phyloP scores from a whole-genome alignment of 2,888 invertebrate species.

The Agrochola macilenta region DNA sequence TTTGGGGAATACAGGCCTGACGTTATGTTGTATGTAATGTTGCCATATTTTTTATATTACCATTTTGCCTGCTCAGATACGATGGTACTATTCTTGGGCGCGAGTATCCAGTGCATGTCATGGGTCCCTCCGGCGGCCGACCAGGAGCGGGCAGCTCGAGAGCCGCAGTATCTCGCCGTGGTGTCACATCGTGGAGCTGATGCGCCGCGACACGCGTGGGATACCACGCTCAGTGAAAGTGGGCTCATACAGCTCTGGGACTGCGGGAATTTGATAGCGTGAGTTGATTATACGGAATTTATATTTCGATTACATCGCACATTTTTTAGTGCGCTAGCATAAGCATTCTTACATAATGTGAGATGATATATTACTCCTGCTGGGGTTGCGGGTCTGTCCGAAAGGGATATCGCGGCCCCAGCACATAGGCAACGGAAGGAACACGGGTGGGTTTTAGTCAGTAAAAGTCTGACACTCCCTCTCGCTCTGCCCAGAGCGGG shows the following conservation, averaged over 20 bases:
- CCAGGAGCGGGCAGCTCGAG: conserved; percentile 51
- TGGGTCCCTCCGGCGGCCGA: conserved; percentile 84
- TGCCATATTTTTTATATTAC: background rate
- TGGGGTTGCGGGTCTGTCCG: too few species aligned
- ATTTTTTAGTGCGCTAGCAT: background rate
- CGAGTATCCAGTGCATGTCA: conserved; percentile 89
- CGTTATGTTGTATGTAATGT: background rate
- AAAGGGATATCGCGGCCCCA: too few species aligned
- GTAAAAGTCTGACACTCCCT: too few species aligned
- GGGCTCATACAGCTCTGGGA: conserved; percentile 94
- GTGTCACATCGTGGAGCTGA: conserved; percentile 89
- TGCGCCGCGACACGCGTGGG: conserved; percentile 81
- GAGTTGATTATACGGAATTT: conserved; percentile 51
- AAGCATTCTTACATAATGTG: background rate
- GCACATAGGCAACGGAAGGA: too few species aligned
- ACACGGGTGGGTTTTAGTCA: too few species aligned
- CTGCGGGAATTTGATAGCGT: conserved; percentile 86
- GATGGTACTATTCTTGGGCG: conserved; percentile 87
- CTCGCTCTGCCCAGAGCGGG: too few species aligned
- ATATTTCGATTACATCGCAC: background rate
- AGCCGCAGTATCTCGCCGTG: conserved; percentile 91
- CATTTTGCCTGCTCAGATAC: conserved; percentile 27
- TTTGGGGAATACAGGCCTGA: background rate
- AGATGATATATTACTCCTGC: background rate
- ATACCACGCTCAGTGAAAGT: conserved; percentile 80